phyloP scores from a whole-genome alignment of 2,797 vertebrate species.

The Anguilla megastoma region DNA sequence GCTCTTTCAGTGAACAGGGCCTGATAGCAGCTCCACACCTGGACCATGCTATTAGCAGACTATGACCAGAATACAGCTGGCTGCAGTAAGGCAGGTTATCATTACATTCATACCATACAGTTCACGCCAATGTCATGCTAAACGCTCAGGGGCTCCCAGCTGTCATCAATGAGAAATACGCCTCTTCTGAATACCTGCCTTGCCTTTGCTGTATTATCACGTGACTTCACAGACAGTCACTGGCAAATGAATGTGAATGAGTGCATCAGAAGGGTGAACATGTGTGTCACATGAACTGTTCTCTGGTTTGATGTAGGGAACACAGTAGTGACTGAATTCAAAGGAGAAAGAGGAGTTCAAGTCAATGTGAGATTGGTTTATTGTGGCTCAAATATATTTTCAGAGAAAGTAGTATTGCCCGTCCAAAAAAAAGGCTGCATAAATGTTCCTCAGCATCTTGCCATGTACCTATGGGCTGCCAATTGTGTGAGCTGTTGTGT shows the following conservation, averaged over 20 bases:
- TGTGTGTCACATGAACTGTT: too few species aligned
- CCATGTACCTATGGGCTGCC: not conserved
- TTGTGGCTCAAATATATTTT: not conserved
- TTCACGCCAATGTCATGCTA: not conserved
- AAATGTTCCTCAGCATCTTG: not conserved
- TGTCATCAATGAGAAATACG: not conserved
- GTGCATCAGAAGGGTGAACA: too few species aligned
- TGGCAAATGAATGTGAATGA: too few species aligned
- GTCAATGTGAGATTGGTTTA: not conserved
- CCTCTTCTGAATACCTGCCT: not conserved
- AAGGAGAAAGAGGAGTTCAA: not conserved
- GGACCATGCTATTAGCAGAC: too few species aligned
- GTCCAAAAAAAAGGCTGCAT: not conserved
- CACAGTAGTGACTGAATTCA: too few species aligned
- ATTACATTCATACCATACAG: not conserved
- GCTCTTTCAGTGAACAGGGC: too few species aligned
- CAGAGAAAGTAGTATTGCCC: not conserved
- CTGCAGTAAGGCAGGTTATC: not conserved
- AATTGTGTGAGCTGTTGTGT: not conserved
- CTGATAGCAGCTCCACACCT: too few species aligned
- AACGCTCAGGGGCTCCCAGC: not conserved
- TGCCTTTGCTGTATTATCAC: not conserved
- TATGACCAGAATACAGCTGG: not conserved
- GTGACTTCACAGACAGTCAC: not conserved
- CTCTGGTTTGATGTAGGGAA: too few species aligned